phyloP scores from a whole-genome alignment of 2,797 vertebrate genomes.

The Lates japonicus region DNA sequence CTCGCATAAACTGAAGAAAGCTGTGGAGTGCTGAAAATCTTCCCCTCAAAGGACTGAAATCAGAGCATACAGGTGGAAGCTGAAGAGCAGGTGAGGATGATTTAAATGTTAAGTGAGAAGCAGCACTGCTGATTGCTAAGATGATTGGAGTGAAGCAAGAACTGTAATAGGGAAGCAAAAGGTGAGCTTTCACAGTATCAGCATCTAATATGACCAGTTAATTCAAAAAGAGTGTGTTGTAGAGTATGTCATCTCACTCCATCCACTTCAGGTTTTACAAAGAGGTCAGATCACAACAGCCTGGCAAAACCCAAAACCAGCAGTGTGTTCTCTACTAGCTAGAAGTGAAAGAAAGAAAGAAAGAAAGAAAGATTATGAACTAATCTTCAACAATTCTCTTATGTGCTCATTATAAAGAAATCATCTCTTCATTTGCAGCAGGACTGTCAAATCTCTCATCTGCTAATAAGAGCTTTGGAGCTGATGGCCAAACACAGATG shows the following conservation, averaged over 20 bases:
- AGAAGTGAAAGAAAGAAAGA: not conserved
- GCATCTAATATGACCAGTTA: not conserved
- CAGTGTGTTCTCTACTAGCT: slow-evolving; percentile 11
- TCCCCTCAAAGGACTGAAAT: not conserved
- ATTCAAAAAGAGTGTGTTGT: not conserved
- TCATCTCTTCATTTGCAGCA: slow-evolving; percentile 54
- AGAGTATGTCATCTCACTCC: not conserved
- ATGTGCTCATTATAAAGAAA: slow-evolving; percentile 53
- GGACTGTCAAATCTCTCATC: slow-evolving; percentile 72
- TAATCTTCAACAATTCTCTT: slow-evolving; percentile 43
- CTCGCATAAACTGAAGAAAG: not conserved
- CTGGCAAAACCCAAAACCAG: slow-evolving; percentile 23
- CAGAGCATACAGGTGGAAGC: not conserved
- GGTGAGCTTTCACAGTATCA: not conserved
- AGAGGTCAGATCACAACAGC: slow-evolving; percentile 16
- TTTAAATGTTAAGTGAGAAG: slow-evolving; percentile 25
- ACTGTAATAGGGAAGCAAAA: not conserved
- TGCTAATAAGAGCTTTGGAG: slow-evolving; percentile 67
- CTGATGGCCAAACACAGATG: slow-evolving; percentile 77
- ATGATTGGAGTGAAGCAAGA: not conserved
- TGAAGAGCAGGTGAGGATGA: not conserved
- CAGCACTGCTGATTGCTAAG: not conserved
- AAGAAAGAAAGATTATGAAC: slow-evolving; percentile 32
- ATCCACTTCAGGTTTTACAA: not conserved
- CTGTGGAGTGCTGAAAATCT: too few species aligned